phyloP scores from a whole-genome alignment of 2,888 invertebrate genomes.

The Drosophila paramelanica region DNA sequence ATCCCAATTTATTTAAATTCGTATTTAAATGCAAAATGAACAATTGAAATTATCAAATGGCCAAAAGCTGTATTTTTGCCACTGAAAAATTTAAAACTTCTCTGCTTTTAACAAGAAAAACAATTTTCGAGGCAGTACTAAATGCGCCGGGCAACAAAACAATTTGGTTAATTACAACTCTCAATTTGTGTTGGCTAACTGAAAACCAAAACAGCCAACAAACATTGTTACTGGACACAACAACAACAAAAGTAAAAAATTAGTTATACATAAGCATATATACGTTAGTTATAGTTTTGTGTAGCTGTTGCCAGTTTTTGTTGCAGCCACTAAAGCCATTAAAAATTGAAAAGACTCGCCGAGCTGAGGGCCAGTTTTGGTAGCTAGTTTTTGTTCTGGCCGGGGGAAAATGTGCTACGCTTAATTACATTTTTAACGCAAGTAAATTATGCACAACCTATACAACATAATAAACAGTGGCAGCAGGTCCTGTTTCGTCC shows the following conservation, averaged over 20 bases:
- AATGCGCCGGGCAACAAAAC: conserved; percentile 47
- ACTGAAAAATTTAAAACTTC: not conserved
- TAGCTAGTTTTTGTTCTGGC: conserved; percentile 5
- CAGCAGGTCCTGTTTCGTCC: conserved; percentile 25
- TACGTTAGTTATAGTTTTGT: not conserved
- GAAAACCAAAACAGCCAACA: conserved; percentile 21
- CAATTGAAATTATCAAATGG: not conserved
- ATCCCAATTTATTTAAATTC: not conserved
- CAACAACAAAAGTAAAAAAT: conserved; percentile 6
- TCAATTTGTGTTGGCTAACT: conserved; percentile 51
- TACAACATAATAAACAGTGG: conserved; percentile 72
- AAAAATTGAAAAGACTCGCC: conserved; percentile 61
- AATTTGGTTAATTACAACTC: conserved; percentile 66
- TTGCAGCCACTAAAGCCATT: conserved; percentile 48
- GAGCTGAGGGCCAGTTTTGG: conserved; percentile 32
- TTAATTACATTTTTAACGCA: conserved; percentile 75
- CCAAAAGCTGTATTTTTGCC: too few relatives aligned
- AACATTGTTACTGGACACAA: conserved; percentile 16
- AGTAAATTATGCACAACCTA: conserved; percentile 75
- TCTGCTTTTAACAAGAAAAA: conserved; percentile 3
- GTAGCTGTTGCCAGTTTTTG: conserved; percentile 20
- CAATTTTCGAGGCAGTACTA: conserved; percentile 1
- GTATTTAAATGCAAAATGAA: too few relatives aligned
- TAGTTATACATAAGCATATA: not conserved
- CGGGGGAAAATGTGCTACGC: conserved; percentile 45